phyloP scores from a whole-genome alignment of 2,888 invertebrate species.

The Euplagia quadripunctaria region DNA sequence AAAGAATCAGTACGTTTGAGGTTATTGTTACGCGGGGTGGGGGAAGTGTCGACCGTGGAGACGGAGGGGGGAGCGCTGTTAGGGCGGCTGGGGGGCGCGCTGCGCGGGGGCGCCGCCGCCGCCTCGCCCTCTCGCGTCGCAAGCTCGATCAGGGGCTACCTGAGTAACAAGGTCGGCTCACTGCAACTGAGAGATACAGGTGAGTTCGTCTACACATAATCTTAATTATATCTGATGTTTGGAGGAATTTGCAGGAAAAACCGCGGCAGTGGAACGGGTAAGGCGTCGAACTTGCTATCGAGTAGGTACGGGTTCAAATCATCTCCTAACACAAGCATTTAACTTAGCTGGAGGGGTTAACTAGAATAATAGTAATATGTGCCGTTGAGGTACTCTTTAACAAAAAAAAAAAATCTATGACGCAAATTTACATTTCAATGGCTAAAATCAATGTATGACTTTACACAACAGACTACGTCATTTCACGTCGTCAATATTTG shows the following conservation, averaged over 20 bases:
- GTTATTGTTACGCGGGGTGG: conserved; percentile 49
- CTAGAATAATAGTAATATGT: too few species aligned
- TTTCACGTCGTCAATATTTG: neutral
- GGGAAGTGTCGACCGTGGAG: conserved; percentile 81
- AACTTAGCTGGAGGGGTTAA: too few species aligned
- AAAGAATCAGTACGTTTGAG: conserved; percentile 16
- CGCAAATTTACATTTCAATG: too few species aligned
- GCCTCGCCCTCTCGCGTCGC: conserved; percentile 91
- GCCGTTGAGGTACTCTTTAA: too few species aligned
- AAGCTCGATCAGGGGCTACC: conserved; percentile 91
- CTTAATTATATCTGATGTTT: neutral
- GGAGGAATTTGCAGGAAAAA: neutral
- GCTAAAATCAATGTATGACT: neutral
- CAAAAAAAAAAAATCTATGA: too few species aligned
- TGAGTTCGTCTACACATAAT: conserved; percentile 67
- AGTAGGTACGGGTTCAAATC: too few species aligned
- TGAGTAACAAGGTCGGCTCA: conserved; percentile 90
- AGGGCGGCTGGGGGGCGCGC: conserved; percentile 89
- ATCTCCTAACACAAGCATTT: too few species aligned
- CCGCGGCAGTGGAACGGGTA: too few species aligned
- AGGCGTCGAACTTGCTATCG: too few species aligned
- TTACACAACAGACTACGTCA: neutral
- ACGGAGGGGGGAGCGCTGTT: conserved; percentile 87
- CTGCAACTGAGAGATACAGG: conserved; percentile 92
- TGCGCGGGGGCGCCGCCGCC: conserved; percentile 90